These are phyloP conservation scores for Lepas anatifera DNA, from an alignment of 2,888 invertebrate genomes.

Conservation along the genomic window DNA sequence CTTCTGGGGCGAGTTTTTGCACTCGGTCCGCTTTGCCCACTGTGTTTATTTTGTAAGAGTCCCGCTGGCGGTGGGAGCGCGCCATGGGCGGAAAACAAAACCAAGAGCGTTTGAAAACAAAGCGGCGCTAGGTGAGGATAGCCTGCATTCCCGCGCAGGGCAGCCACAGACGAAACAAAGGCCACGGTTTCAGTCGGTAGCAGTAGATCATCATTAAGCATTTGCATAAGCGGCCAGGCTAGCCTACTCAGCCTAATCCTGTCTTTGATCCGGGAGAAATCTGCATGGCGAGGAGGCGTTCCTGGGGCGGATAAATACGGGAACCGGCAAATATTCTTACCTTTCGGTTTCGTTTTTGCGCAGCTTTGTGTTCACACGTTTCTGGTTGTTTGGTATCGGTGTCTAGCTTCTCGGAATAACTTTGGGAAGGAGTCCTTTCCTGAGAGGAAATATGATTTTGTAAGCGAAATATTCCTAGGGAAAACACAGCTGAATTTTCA, in stretches of 20 bases:
- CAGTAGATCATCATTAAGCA: conserved; percentile 5
- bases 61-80: background rate
- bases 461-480: too few relatives aligned
- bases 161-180: background rate
- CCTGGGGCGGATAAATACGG: too few relatives aligned
- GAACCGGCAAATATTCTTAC: conserved; percentile 7
- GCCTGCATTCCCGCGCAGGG: background rate
- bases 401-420: too few relatives aligned
- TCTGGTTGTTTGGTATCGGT: too few relatives aligned
- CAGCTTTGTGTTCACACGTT: too few relatives aligned
- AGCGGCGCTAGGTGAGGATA: background rate
- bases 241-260: conserved; percentile 2
- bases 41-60: background rate
- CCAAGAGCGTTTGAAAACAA: conserved; percentile 4
- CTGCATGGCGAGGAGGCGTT: background rate
- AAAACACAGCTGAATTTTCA: too few relatives aligned
- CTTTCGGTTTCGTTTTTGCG: too few relatives aligned
- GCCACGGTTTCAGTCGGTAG: background rate
- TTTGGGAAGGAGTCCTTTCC: too few relatives aligned
- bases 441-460: too few relatives aligned
- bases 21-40: background rate
- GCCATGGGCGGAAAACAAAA: background rate
- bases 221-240: background rate
- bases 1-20: background rate
- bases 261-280: background rate